Percentiles rank a stretch among this genome's conserved stretches.
Evolutionary conservation across 2,888 invertebrate genomes (phyloP).

Genomic region (Apamea sordens): DNA sequence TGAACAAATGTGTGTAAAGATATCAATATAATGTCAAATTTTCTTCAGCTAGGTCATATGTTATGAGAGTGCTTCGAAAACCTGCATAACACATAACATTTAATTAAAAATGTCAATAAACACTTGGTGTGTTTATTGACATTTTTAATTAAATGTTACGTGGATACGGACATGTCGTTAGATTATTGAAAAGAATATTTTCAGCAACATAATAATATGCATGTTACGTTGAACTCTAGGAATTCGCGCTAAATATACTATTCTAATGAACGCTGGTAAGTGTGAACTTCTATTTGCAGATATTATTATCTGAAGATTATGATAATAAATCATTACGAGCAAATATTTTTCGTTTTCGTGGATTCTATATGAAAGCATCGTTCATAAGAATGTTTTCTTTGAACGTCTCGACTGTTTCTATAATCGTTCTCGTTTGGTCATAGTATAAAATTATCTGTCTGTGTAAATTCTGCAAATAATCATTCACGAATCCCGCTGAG

Average conservation of each 20-base stretch:
- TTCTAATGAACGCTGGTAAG: conserved; percentile 13
- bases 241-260: conserved; percentile 14
- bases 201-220: neutral
- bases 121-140: neutral
- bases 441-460: conserved; percentile 48
- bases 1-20: conserved; percentile 5
- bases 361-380: conserved; percentile 32
- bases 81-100: no score
- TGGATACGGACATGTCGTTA: neutral
- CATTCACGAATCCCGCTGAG: conserved; percentile 39
- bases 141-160: neutral
- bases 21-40: neutral
- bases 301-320: conserved; percentile 24
- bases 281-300: conserved; percentile 21
- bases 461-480: conserved; percentile 55
- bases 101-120: no score
- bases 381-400: conserved; percentile 46
- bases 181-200: neutral
- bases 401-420: conserved; percentile 40
- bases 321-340: conserved; percentile 37
- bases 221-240: neutral
- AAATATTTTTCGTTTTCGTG: conserved; percentile 31
- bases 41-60: neutral
- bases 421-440: conserved; percentile 51
- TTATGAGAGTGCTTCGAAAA: neutral